Percentiles rank a stretch among this genome's conserved stretches.
phyloP scores from a whole-genome alignment of 2,113 vertebrate species.

The Barnardius zonarius region DNA sequence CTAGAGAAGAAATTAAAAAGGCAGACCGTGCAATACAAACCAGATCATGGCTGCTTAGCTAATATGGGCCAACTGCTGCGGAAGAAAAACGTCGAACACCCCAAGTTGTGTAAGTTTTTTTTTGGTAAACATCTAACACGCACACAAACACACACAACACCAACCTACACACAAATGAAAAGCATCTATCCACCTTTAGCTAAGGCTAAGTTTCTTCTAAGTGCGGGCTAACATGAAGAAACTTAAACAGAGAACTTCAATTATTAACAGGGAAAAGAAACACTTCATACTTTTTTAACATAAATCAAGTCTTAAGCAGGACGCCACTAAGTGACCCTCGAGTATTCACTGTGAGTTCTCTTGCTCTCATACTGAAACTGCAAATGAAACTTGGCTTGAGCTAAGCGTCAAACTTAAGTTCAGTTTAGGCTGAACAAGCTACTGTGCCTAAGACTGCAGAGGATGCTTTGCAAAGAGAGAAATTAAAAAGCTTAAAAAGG shows the following conservation, averaged over 20 bases:
- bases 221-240: neutral
- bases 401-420: neutral
- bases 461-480: neutral
- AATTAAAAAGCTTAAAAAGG: neutral
- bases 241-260: neutral
- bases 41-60: slow-evolving; percentile 99
- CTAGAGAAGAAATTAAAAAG: slow-evolving; percentile 86
- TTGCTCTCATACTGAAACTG: neutral
- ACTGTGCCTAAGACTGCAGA: neutral
- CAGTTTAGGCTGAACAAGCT: slow-evolving; percentile 31
- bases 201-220: slow-evolving; percentile 16
- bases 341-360: neutral
- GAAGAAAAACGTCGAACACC: slow-evolving; percentile 99
- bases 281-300: neutral
- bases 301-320: neutral
- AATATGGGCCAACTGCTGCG: slow-evolving; percentile 99
- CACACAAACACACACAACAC: slow-evolving; percentile 89
- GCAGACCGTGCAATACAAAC: slow-evolving; percentile 99
- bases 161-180: slow-evolving; percentile 75
- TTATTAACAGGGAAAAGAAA: neutral
- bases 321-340: neutral
- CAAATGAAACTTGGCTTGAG: neutral
- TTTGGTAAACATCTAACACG: slow-evolving; percentile 88
- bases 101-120: slow-evolving; percentile 99
- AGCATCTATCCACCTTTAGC: slow-evolving; percentile 59